Conservation (phyloP, 2,888 invertebrate genomes). For the Aleiodes testaceus region DNA sequence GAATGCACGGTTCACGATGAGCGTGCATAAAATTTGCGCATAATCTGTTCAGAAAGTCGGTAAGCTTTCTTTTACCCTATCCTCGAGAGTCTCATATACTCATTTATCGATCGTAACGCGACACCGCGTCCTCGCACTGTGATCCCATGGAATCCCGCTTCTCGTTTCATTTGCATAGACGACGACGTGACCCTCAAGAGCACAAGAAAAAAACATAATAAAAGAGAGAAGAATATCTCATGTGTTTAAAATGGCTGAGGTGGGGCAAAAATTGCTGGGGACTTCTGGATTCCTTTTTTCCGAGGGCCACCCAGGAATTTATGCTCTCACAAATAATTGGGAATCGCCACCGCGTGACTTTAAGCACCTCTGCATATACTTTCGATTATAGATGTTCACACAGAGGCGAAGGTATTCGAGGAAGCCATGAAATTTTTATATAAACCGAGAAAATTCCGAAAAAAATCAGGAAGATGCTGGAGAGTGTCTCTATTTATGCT, state of each 20-base stretch:
- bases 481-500: no score
- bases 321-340: slow-evolving; percentile 61
- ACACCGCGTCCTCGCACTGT: slow-evolving; percentile 47
- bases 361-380: slow-evolving; percentile 48
- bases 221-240: slow-evolving; percentile 37
- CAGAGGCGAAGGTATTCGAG: slow-evolving; percentile 48
- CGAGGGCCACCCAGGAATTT: slow-evolving; percentile 53
- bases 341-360: slow-evolving; percentile 56
- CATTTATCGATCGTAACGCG: slow-evolving; percentile 50
- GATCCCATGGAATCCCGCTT: slow-evolving; percentile 56
- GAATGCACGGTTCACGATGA: not conserved
- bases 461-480: no score
- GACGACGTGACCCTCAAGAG: slow-evolving; percentile 59
- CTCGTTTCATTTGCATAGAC: slow-evolving; percentile 63
- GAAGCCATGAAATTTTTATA: slow-evolving; percentile 23
- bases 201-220: slow-evolving; percentile 40
- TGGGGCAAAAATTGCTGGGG: slow-evolving; percentile 33
- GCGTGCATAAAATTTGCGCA: slow-evolving; percentile 28
- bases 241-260: slow-evolving; percentile 5
- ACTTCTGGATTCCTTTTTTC: slow-evolving; percentile 8
- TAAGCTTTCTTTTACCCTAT: slow-evolving; percentile 35
- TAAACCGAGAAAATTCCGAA: no score
- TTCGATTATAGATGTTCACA: slow-evolving; percentile 8
- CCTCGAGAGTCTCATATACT: slow-evolving; percentile 34
- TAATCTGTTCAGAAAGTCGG: slow-evolving; percentile 33